Evolutionary conservation across 2,888 invertebrate species (phyloP).

Genomic region (Drosophila macrospina): DNA sequence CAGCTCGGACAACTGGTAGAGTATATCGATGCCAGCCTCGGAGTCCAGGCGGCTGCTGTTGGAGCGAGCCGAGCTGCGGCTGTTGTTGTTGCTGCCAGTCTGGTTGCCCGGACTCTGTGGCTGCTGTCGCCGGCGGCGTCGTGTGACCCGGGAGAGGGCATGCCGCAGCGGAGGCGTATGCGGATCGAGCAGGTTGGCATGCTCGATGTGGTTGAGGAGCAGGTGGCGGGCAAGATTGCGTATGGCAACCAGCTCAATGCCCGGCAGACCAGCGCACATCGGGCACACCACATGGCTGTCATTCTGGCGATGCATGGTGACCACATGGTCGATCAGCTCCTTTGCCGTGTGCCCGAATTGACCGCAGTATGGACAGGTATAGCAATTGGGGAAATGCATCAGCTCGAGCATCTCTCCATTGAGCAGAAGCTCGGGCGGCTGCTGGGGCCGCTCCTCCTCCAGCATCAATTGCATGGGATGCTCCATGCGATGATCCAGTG

Average conservation of each 20-base stretch:
- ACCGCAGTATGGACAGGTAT: conserved; percentile 67
- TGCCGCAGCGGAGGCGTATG: conserved; percentile 50
- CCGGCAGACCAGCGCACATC: conserved; percentile 61
- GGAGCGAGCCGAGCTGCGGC: conserved; percentile 7
- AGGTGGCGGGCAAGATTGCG: conserved; percentile 60
- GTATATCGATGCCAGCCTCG: conserved; percentile 43
- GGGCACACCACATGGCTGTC: conserved; percentile 66
- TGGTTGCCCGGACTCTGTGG: background rate
- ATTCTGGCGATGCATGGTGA: conserved; percentile 43
- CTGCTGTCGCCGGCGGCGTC: conserved; percentile 52
- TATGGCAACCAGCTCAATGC: conserved; percentile 54
- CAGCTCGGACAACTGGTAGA: conserved; percentile 55
- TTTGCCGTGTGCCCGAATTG: conserved; percentile 62
- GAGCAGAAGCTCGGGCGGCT: conserved; percentile 36
- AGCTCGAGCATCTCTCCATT: conserved; percentile 51
- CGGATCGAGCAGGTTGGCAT: conserved; percentile 69
- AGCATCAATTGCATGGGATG: conserved; percentile 73
- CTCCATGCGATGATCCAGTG: conserved; percentile 48
- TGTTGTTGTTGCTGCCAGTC: conserved; percentile 20
- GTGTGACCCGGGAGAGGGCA: conserved; percentile 32
- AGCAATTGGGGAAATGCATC: conserved; percentile 64
- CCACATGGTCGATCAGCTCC: conserved; percentile 65
- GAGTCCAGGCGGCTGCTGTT: conserved; percentile 29
- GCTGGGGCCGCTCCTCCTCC: conserved; percentile 14
- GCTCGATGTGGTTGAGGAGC: conserved; percentile 66